A percentile compares a stretch with the other conserved stretches of the same genome.
Conservation (phyloP, 1,140 invertebrate genomes). For the Nixonia krombeini region DNA sequence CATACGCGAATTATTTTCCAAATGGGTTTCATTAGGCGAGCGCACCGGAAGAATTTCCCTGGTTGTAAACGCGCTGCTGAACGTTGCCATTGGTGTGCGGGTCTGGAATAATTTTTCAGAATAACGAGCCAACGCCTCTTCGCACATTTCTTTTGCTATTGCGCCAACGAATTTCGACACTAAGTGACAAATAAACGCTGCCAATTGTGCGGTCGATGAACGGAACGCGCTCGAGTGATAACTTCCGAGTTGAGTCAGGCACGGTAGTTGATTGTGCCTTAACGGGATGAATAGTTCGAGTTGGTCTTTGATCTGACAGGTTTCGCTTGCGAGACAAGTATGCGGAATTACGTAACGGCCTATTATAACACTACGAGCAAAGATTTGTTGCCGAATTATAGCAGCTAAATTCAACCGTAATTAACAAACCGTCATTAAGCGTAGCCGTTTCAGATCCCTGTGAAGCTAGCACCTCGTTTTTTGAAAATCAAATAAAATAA, state of each 20-base stretch:
- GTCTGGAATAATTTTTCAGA: not conserved
- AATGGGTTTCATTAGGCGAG: not conserved
- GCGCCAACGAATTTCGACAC: not conserved
- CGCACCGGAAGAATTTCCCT: not conserved
- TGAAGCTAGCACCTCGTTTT: no score
- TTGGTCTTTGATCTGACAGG: constrained; percentile 27
- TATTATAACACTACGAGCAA: constrained; percentile 4
- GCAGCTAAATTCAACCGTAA: no score
- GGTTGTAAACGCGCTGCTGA: not conserved
- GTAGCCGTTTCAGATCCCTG: no score
- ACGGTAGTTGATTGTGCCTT: constrained; percentile 15
- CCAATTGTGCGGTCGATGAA: not conserved
- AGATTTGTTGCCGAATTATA: not conserved
- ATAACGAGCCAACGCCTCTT: no score
- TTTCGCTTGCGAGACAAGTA: constrained; percentile 3
- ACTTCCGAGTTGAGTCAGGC: constrained; percentile 20
- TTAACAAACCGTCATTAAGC: no score
- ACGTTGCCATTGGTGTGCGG: no score
- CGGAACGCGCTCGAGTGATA: constrained; percentile 23
- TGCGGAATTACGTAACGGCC: not conserved
- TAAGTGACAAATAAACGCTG: not conserved
- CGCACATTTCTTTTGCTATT: no score
- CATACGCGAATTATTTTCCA: not conserved
- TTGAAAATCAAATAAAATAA: no score
- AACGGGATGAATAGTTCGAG: constrained; percentile 33